phyloP scores from a whole-genome alignment of 2,797 vertebrate species.

The Siniperca obscura region DNA sequence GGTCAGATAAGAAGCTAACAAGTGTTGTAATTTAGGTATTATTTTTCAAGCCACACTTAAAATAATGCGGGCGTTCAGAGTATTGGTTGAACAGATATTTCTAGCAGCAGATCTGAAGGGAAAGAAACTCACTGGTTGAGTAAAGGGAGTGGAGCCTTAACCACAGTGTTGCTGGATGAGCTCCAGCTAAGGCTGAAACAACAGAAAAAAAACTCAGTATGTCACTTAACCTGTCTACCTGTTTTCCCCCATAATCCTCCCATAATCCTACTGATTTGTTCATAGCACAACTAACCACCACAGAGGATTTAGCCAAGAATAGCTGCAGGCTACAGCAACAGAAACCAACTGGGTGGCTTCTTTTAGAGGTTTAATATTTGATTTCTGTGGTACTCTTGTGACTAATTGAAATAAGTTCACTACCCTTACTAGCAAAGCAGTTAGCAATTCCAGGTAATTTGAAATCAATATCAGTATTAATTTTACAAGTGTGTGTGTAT shows the following conservation, averaged over 20 bases:
- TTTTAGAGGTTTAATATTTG: neutral
- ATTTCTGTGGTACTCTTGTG: neutral
- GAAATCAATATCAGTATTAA: neutral
- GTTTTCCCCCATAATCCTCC: conserved; percentile 10
- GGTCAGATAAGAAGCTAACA: neutral
- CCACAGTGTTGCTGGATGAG: neutral
- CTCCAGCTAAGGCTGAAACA: conserved; percentile 14
- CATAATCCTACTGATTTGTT: conserved; percentile 29
- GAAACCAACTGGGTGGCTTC: neutral
- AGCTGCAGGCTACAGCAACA: neutral
- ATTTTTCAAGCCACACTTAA: neutral
- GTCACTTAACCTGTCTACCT: conserved; percentile 14
- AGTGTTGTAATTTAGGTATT: neutral
- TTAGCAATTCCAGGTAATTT: neutral
- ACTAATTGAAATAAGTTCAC: neutral
- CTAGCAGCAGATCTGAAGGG: neutral
- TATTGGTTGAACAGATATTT: neutral
- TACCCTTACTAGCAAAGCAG: neutral
- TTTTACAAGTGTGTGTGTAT: neutral
- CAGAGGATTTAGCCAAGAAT: neutral
- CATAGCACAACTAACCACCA: neutral
- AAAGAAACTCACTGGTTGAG: neutral
- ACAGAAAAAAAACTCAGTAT: neutral
- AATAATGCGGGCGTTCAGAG: neutral
- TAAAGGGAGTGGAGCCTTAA: neutral